These are phyloP conservation scores for Gasterosteus aculeatus DNA, from an alignment of 2,113 vertebrate species.

Conservation along the genomic window DNA sequence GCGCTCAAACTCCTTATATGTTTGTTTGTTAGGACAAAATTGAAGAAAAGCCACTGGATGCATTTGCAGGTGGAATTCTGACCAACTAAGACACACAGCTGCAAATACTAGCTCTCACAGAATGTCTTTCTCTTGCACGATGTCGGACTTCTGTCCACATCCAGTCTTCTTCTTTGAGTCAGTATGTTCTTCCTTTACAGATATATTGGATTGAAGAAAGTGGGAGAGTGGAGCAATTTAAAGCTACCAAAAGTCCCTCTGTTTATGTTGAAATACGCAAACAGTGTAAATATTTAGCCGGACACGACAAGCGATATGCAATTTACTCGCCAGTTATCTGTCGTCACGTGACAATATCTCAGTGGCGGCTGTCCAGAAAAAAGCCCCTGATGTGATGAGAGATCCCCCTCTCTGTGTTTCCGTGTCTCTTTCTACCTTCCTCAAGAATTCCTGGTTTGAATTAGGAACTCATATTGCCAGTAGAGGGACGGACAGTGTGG, in stretches of 20 bases:
- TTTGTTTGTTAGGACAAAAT: conserved; percentile 39
- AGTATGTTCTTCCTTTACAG: conserved; percentile 31
- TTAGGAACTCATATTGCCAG: conserved; percentile 70
- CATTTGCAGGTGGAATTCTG: conserved; percentile 40
- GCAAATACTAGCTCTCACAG: neutral
- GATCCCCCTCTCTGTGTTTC: conserved; percentile 66
- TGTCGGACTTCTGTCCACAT: conserved; percentile 17
- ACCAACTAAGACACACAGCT: conserved; percentile 31
- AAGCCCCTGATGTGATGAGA: conserved; percentile 56
- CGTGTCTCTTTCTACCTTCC: conserved; percentile 63
- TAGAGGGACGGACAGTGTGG: conserved; percentile 64
- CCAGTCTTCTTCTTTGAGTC: conserved; percentile 14
- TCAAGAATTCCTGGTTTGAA: conserved; percentile 75
- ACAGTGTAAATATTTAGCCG: conserved; percentile 65
- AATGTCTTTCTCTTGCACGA: conserved; percentile 9
- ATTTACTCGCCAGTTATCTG: conserved; percentile 61
- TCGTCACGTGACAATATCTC: conserved; percentile 73
- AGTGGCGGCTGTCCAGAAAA: conserved; percentile 58
- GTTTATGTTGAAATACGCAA: conserved; percentile 69
- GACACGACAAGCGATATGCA: conserved; percentile 59
- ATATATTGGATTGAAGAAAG: conserved; percentile 37
- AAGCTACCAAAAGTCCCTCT: conserved; percentile 48
- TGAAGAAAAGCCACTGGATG: conserved; percentile 56
- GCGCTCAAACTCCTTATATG: conserved; percentile 40
- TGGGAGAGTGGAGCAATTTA: conserved; percentile 21